Base-by-base conservation (phyloP, 2,797 vertebrate genomes). In the Huso huso region DNA sequence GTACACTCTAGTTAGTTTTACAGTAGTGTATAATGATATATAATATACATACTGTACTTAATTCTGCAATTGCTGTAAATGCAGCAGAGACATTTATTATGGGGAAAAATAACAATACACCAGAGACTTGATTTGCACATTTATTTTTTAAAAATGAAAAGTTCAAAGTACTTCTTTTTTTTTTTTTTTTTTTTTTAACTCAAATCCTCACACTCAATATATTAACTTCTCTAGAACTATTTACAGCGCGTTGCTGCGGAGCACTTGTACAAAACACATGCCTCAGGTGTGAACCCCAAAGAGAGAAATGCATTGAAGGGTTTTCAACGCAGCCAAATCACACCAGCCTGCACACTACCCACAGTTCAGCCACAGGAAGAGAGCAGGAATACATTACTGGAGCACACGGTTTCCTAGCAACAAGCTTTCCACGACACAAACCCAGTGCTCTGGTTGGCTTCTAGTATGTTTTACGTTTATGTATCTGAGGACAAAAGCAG, bases 151-250 rank as follows among this genome's bases (percentile, higher is more conserved):
- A 37, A 37, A 37, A 37, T 37, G 4, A 37, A 37, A 37, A 37
- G 37, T 37, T 37, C 37, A 37, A 37, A 37, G 23, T 89, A 90
- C 83, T 87, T 84, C 5, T 37, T 37, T 37, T 37, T 37, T 5
- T 5, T 37, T 37, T 74, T 88, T 82, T 89, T 90, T 67, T 72
- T 18, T 82, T 89, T 90, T 67, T 72, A 1, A 64, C 65, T 86
- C 88, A 91, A 90, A 89, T 87, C 88, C 87, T 71, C 78, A 90
- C 91, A 91, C 88, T 78, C 84, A 86, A 86, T 89, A 84, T 89
- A 86, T 89, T 83, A 86, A 90, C 82, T 85, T 89, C 81, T 70
- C 37, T 66, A 0, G 2, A 18, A 62, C 65, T 89, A 89, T 89
- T 83, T 91, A 88, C 88, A 91, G 83, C 81, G 72, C 77, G 81